Base-by-base conservation (phyloP, 2,113 vertebrate species). In the Eleginops maclovinus region DNA sequence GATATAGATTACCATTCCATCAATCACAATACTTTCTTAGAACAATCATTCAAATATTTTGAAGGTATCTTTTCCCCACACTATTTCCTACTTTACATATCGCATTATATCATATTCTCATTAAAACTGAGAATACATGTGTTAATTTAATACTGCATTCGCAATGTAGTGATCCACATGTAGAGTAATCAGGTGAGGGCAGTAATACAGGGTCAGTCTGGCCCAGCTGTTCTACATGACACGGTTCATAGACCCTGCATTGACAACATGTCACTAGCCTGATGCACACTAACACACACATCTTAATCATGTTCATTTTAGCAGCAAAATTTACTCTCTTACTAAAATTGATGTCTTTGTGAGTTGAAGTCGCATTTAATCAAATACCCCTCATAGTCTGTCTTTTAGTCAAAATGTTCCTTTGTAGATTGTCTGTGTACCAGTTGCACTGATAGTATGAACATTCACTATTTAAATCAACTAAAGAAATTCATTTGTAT, bases 201-300 rank as follows among this genome's bases (percentile, higher is more conserved):
- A 15, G 46, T 77, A 65, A 49, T 66, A 51, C 53, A 86, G 79
- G 82, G 83, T 58, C 77, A 75, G 74, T 83, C 60, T 53, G 76
- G 73, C 83, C 58, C 84, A 88, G 86, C 82, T 91, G 88, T 84
- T 86, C 75, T 82, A 89, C 91, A 91, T 72, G 90, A 82, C 74
- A 88, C 13, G 67, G 82, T 85, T 93, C 84, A 91, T 72, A 62
- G 83, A 81, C 3, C 65, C 72, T 75, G 43, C 31, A 87, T 72
- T 81, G 80, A 59, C 64, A 36, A 72, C n/a, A 68, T 60, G 43
- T 59, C 60, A 53, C 63, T 58, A 59, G 59, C 9, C 44, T 43
- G 17, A 71, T 58, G 68, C 47, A 68, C 68, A 26, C 61, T 72
- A 31, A 47, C 67, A 53, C 49, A 81, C 55, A 55, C 55, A 17